Conservation (phyloP, 2,113 vertebrate genomes). For the Dromas ardeola region DNA sequence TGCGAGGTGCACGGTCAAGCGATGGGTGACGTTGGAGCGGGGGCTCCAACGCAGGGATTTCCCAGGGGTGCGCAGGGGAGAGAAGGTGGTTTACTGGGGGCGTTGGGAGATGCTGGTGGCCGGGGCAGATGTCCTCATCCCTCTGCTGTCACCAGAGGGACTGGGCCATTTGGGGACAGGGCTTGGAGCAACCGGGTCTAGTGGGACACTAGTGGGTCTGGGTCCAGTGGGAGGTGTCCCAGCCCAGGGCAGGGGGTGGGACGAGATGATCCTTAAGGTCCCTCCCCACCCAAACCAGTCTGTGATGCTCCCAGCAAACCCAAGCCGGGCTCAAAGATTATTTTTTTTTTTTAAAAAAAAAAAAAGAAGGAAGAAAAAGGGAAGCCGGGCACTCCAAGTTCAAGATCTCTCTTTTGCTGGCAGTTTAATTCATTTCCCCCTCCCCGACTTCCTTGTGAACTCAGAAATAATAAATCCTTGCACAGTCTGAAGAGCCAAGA, state of each 20-base stretch:
- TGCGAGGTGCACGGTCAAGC: fast-evolving
- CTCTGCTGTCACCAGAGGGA: not conserved
- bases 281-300: not conserved
- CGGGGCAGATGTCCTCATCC: not conserved
- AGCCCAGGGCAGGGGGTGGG: not conserved
- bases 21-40: not conserved
- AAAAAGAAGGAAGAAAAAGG: not conserved
- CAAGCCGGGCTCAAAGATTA: not conserved
- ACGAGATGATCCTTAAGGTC: not conserved
- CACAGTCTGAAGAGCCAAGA: slow-evolving; percentile 9
- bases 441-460: not conserved
- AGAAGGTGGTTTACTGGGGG: not conserved
- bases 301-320: not conserved
- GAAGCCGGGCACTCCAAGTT: not conserved
- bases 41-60: fast-evolving
- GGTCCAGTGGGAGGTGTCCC: not conserved
- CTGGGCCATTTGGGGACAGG: fast-evolving
- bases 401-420: not conserved
- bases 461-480: slow-evolving; percentile 8
- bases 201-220: not conserved
- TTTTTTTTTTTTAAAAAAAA: too few species aligned
- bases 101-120: not conserved
- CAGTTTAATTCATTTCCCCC: slow-evolving; percentile 9
- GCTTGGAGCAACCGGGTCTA: not conserved
- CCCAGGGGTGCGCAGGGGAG: fast-evolving